phyloP scores from a whole-genome alignment of 2,888 invertebrate species.

The Machimus atricapillus region DNA sequence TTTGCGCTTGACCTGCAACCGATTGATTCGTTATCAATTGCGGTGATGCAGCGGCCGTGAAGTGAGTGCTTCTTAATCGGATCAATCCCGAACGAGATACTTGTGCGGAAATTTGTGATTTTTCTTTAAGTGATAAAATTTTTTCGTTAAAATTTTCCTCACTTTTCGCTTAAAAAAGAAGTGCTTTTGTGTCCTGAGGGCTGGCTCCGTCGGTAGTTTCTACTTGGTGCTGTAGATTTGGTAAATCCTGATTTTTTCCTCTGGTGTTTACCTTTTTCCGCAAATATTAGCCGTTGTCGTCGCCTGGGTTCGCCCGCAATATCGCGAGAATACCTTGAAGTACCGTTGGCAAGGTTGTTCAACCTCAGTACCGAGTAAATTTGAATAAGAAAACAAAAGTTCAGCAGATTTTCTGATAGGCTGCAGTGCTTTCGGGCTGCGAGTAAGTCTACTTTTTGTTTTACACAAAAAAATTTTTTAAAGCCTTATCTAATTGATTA shows the following conservation, averaged over 20 bases:
- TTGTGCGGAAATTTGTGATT: not conserved
- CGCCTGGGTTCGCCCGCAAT: not conserved
- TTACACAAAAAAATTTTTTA: not conserved
- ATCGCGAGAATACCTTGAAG: constrained; percentile 4
- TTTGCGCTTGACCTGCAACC: not conserved
- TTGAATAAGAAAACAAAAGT: constrained; percentile 11
- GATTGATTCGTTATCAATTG: constrained; percentile 5
- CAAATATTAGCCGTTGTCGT: not conserved
- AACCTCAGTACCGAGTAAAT: not conserved
- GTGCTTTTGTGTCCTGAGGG: not conserved
- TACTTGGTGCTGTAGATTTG: not conserved
- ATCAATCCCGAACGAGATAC: not conserved
- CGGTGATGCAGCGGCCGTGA: not conserved
- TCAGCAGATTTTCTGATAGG: constrained; percentile 16
- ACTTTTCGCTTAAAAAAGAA: not conserved
- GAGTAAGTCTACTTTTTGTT: not conserved
- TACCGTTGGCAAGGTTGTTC: constrained; percentile 20
- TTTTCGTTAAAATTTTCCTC: not conserved
- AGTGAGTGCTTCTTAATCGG: not conserved
- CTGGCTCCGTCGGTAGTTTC: not conserved
- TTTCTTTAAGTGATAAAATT: not conserved
- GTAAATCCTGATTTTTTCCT: not conserved
- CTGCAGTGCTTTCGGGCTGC: not conserved
- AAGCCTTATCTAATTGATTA: not conserved
- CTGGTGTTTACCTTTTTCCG: not conserved